Percentiles rank a stretch among this genome's conserved stretches.
Evolutionary conservation across 2,113 vertebrate genomes (phyloP).

Genomic region (Ptilorrhoa leucosticta): DNA sequence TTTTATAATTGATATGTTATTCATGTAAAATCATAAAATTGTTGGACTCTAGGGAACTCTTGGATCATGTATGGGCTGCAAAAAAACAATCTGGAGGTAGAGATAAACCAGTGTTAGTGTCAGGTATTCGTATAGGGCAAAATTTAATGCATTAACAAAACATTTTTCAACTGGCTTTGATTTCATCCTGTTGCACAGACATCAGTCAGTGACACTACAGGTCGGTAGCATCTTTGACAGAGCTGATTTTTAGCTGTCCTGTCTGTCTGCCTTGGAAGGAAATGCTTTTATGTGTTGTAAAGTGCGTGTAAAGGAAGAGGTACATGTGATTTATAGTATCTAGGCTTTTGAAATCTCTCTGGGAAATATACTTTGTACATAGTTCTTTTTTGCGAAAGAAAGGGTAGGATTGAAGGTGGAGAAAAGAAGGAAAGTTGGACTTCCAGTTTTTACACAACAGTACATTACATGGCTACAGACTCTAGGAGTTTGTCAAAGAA

Average conservation of each 20-base stretch:
- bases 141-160: background rate
- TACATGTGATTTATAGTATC: background rate
- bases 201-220: accelerated
- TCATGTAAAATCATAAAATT: background rate
- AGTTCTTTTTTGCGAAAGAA: background rate
- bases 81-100: background rate
- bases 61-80: background rate
- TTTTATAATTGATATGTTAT: background rate
- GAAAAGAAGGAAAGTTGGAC: background rate
- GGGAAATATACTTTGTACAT: background rate
- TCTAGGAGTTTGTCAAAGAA: background rate
- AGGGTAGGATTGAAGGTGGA: background rate
- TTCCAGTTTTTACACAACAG: background rate
- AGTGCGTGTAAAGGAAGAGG: background rate
- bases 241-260: background rate
- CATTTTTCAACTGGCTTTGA: background rate
- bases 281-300: background rate
- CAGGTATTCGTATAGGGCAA: background rate
- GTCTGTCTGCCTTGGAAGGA: background rate
- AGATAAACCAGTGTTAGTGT: background rate
- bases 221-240: background rate
- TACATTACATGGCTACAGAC: background rate
- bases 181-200: background rate
- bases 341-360: background rate
- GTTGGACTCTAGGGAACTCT: background rate